Percentiles rank a stretch among this genome's conserved stretches.
Conservation (phyloP, 2,113 vertebrate species). For the Podarcis raffonei region DNA sequence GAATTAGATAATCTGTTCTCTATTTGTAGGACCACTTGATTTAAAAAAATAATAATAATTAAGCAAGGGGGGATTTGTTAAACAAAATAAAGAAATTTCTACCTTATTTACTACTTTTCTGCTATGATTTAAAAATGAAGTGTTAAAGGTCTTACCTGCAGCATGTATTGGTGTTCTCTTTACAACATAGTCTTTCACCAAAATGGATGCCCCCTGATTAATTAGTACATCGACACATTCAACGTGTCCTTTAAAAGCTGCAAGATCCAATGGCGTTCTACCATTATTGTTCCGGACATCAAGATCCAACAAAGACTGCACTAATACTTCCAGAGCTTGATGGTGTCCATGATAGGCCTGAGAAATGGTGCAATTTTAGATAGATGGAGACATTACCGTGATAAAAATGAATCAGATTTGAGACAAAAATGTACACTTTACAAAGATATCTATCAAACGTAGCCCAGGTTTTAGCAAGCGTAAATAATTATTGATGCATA, state of each 20-base stretch:
- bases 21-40: no score
- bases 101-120: background rate
- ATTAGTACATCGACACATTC: conserved; percentile 98
- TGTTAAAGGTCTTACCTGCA: conserved; percentile 81
- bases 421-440: conserved; percentile 3
- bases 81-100: background rate
- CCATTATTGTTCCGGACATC: conserved; percentile 94
- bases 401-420: conserved; percentile 8
- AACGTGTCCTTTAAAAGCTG: conserved; percentile 94
- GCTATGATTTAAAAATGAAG: background rate
- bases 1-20: background rate
- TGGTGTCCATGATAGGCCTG: conserved; percentile 98
- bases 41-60: background rate
- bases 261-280: conserved; percentile 93
- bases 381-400: background rate
- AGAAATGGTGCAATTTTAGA: conserved; percentile 12
- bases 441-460: background rate
- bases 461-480: background rate
- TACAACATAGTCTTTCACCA: conserved; percentile 94
- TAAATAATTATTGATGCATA: conserved; percentile 8
- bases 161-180: conserved; percentile 97
- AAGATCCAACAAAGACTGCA: conserved; percentile 95
- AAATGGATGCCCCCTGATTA: conserved; percentile 95
- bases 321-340: conserved; percentile 94
- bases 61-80: no score